These are phyloP conservation scores for Capitulum mitella DNA, from an alignment of 2,888 invertebrate species.

Conservation along the genomic window DNA sequence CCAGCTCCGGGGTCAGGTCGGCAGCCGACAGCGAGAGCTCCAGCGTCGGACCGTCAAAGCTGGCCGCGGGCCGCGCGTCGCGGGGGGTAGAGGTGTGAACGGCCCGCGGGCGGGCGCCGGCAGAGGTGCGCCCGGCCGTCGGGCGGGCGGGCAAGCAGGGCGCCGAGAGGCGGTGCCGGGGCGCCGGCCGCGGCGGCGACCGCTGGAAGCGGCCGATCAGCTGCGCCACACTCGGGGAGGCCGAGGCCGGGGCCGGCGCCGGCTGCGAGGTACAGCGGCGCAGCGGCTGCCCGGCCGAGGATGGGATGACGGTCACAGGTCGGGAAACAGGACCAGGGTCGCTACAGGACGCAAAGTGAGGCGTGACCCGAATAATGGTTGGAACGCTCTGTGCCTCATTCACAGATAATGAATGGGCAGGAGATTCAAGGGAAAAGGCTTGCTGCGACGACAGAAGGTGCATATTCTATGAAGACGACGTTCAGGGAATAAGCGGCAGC, in stretches of 20 bases:
- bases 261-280: not conserved
- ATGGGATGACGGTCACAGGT: no score
- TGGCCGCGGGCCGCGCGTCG: not conserved
- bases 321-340: no score
- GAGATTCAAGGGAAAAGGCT: no score
- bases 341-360: no score
- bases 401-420: no score
- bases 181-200: not conserved
- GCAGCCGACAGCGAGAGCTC: no score
- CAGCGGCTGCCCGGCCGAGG: not conserved
- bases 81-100: not conserved
- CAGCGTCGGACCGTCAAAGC: not conserved
- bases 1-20: not conserved
- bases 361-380: no score
- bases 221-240: not conserved
- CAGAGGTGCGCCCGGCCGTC: not conserved
- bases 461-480: no score
- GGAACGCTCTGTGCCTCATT: no score
- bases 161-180: not conserved
- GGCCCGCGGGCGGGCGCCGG: not conserved
- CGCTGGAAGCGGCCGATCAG: not conserved
- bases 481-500: no score
- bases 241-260: not conserved
- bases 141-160: not conserved
- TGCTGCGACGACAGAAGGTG: no score